A percentile compares a stretch with the other conserved stretches of the same genome.
Evolutionary conservation across 2,113 vertebrate genomes (phyloP).

Genomic region (Mormyrus lacerda): DNA sequence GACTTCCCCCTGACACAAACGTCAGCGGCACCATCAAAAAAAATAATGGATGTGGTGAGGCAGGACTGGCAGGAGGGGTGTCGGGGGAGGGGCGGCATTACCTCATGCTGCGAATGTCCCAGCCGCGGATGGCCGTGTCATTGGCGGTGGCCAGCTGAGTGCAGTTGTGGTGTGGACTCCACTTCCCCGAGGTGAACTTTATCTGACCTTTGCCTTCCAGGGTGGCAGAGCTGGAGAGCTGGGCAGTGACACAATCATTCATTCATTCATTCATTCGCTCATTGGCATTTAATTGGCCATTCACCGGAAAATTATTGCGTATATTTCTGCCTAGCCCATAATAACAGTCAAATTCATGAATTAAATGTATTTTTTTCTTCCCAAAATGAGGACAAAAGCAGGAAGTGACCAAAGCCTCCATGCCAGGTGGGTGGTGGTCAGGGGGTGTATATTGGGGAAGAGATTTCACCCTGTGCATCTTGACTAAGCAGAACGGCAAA

Average conservation of each 20-base stretch:
- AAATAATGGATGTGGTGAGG: not conserved
- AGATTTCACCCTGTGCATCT: not conserved
- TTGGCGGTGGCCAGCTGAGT: conserved; percentile 92
- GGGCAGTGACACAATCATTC: conserved; percentile 9
- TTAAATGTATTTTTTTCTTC: not conserved
- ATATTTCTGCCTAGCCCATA: not conserved
- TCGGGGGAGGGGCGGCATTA: not conserved
- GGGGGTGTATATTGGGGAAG: not conserved
- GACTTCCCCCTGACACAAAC: not conserved
- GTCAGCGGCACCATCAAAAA: not conserved
- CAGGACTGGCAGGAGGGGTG: not conserved
- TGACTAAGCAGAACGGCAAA: not conserved
- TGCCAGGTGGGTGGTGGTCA: not conserved
- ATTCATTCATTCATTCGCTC: not conserved
- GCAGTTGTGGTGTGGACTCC: conserved; percentile 95
- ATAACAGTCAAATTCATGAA: not conserved
- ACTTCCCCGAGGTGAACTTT: conserved; percentile 87
- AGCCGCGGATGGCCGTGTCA: conserved; percentile 83
- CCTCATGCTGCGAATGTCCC: conserved; percentile 90
- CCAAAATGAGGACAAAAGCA: not conserved
- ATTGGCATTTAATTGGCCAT: not conserved
- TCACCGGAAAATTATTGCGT: not conserved
- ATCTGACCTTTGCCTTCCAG: conserved; percentile 95
- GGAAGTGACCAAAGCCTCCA: not conserved
- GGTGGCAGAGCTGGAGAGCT: conserved; percentile 78